These are phyloP conservation scores for Limanda limanda DNA, from an alignment of 2,113 vertebrate species.

Conservation along the genomic window DNA sequence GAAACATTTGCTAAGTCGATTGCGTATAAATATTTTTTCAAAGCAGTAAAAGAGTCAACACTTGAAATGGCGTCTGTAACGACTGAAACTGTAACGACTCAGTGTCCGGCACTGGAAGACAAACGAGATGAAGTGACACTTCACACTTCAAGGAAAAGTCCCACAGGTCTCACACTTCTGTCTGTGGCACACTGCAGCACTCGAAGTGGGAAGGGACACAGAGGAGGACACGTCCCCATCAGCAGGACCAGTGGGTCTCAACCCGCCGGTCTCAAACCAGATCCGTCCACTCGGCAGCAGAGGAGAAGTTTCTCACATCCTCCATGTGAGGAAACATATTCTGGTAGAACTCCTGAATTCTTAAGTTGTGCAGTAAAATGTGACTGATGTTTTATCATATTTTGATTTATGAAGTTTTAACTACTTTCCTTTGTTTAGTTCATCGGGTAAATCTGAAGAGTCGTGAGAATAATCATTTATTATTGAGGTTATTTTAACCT, in stretches of 20 bases:
- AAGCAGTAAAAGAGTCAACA: conserved; percentile 19
- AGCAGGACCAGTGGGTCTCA: conserved; percentile 16
- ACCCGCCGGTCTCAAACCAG: not conserved
- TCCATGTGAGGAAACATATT: not conserved
- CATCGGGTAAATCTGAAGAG: too few relatives aligned
- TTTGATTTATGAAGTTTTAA: too few relatives aligned
- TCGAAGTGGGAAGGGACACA: not conserved
- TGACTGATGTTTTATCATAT: too few relatives aligned
- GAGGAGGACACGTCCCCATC: conserved; percentile 13
- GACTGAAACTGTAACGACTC: conserved; percentile 31
- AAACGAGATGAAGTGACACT: not conserved
- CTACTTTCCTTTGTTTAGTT: too few relatives aligned
- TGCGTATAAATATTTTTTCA: conserved; percentile 62
- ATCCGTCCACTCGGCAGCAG: too few relatives aligned
- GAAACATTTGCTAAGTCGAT: conserved; percentile 25
- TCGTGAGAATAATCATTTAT: too few relatives aligned
- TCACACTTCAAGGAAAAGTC: not conserved
- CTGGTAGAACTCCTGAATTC: not conserved
- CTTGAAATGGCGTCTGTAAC: conserved; percentile 20
- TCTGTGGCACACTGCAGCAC: not conserved
- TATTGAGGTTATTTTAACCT: too few relatives aligned
- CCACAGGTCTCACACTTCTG: too few relatives aligned
- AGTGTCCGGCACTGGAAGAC: conserved; percentile 80
- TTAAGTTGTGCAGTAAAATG: not conserved
- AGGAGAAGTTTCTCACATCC: not conserved